A percentile compares a stretch with the other conserved stretches of the same genome.
phyloP scores from a whole-genome alignment of 2,113 vertebrate species.

The Megatriorchis doriae region DNA sequence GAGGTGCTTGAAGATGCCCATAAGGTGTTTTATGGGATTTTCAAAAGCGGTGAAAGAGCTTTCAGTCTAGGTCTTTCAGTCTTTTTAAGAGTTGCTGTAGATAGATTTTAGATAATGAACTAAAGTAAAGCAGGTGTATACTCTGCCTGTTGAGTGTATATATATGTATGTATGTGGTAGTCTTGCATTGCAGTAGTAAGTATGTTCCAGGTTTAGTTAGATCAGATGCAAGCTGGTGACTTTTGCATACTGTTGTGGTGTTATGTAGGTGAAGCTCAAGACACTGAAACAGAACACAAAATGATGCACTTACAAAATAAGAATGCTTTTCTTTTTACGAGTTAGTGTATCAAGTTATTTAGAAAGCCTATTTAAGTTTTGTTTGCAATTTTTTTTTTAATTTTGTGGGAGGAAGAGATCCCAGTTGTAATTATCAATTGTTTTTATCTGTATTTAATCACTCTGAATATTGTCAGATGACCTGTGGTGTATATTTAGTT shows the following conservation, averaged over 20 bases:
- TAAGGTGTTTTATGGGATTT: background rate
- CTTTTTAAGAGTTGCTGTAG: background rate
- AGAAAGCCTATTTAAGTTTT: background rate
- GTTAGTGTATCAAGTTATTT: background rate
- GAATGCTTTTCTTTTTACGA: background rate
- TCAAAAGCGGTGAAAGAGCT: background rate
- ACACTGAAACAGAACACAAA: background rate
- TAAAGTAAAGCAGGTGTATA: background rate
- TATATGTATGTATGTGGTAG: accelerated
- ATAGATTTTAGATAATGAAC: background rate
- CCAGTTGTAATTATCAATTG: background rate
- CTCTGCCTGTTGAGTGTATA: background rate
- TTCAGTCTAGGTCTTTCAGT: background rate
- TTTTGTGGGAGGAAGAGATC: background rate
- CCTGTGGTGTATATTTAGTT: background rate
- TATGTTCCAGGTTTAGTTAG: background rate
- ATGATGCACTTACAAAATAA: background rate
- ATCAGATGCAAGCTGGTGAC: background rate
- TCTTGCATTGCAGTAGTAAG: background rate
- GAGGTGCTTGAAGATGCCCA: background rate
- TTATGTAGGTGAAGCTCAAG: background rate
- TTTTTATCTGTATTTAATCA: background rate
- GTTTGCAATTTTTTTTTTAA: background rate
- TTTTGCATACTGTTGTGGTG: background rate
- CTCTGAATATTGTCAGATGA: background rate